phyloP scores from a whole-genome alignment of 2,113 vertebrate genomes.

The Dipodomys merriami region DNA sequence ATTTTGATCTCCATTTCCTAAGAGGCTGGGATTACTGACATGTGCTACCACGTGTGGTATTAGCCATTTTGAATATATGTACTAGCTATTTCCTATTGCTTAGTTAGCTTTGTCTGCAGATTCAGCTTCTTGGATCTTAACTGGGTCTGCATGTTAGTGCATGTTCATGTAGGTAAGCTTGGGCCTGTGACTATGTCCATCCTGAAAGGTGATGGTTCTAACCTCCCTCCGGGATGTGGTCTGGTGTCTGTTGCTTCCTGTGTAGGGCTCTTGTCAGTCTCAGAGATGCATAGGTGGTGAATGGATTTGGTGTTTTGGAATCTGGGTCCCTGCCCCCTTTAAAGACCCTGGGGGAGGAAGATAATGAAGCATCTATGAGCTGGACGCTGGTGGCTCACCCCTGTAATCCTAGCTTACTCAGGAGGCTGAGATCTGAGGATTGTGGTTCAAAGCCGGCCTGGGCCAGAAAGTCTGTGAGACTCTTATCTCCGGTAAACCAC shows the following conservation, averaged over 20 bases:
- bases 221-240: not conserved
- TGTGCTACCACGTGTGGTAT: no score
- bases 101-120: not conserved
- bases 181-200: no score
- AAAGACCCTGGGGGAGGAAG: not conserved
- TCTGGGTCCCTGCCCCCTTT: not conserved
- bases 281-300: not conserved
- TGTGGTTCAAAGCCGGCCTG: no score
- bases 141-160: fast-evolving
- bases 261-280: not conserved
- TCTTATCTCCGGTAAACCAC: no score
- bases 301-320: not conserved
- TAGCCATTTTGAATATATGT: not conserved
- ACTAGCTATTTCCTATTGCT: no score
- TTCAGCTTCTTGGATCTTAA: not conserved
- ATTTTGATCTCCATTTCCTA: no score
- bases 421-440: no score
- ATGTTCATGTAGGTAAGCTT: not conserved
- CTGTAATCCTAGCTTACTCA: no score
- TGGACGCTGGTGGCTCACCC: no score
- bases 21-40: no score
- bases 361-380: not conserved
- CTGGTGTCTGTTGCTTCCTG: not conserved
- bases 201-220: not conserved
- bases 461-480: no score